A percentile compares a stretch with the other conserved stretches of the same genome.
Evolutionary conservation across 2,113 vertebrate species (phyloP).

Genomic region (Istiophorus platypterus): DNA sequence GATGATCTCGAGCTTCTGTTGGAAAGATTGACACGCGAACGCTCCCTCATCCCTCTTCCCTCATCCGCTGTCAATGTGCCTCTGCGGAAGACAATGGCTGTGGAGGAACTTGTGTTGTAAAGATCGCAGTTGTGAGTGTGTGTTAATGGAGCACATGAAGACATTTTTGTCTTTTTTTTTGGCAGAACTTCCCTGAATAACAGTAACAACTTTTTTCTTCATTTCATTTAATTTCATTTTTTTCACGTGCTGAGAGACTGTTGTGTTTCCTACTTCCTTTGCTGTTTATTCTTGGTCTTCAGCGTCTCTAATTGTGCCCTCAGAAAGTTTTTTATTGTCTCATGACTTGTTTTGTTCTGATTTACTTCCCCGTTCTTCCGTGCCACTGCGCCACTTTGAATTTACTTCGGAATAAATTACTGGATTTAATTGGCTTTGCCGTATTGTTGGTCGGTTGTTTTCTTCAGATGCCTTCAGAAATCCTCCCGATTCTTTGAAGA

Average conservation of each 20-base stretch:
- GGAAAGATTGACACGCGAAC: no score
- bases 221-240: no score
- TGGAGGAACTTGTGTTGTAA: neutral
- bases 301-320: slow-evolving; percentile 34
- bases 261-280: neutral
- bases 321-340: slow-evolving; percentile 34
- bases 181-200: slow-evolving; percentile 2
- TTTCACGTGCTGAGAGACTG: no score
- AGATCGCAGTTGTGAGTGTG: no score
- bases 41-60: no score
- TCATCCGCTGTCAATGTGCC: no score
- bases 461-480: slow-evolving; percentile 18
- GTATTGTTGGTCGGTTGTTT: neutral
- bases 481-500: neutral
- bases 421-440: slow-evolving; percentile 49
- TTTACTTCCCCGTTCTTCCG: slow-evolving; percentile 20
- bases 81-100: no score
- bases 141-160: no score
- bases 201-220: slow-evolving; percentile 27
- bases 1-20: no score
- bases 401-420: slow-evolving; percentile 29
- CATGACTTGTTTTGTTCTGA: slow-evolving; percentile 31
- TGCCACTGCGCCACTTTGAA: neutral
- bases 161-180: no score
- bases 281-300: slow-evolving; percentile 9